Conservation (phyloP, 2,797 vertebrate species). For the Phylloscopus collybita region DNA sequence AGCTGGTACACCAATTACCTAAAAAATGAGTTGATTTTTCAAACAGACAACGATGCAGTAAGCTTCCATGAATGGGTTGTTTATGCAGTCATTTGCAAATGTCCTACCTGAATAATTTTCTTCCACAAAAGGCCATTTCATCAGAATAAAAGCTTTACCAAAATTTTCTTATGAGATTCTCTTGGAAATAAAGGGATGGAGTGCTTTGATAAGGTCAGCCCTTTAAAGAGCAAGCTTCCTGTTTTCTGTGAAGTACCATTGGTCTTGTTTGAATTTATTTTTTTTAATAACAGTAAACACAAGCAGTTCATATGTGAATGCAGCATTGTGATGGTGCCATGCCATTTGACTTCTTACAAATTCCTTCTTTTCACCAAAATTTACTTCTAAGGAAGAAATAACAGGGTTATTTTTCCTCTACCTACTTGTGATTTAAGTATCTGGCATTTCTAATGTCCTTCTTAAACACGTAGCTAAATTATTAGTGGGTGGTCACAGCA, state of each 20-base stretch:
- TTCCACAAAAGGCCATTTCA: not conserved
- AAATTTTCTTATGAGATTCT: not conserved
- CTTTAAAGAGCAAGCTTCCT: not conserved
- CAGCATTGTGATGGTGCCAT: not conserved
- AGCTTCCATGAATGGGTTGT: not conserved
- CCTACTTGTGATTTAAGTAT: not conserved
- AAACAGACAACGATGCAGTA: not conserved
- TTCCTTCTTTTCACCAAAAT: not conserved
- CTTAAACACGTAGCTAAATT: not conserved
- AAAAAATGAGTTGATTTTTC: not conserved
- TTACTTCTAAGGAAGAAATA: not conserved
- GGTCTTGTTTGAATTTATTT: not conserved
- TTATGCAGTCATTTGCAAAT: not conserved
- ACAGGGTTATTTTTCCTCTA: not conserved
- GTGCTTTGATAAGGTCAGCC: not conserved
- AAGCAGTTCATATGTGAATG: not conserved
- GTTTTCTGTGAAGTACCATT: not conserved
- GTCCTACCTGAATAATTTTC: not conserved
- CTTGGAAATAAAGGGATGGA: not conserved
- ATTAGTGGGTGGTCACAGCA: not conserved
- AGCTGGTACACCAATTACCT: not conserved
- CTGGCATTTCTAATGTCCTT: not conserved
- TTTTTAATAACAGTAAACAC: not conserved
- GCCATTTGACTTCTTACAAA: not conserved
- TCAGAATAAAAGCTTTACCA: not conserved